These are phyloP conservation scores for Himantopus leucocephalus DNA, from an alignment of 2,113 vertebrate species.

Conservation along the genomic window DNA sequence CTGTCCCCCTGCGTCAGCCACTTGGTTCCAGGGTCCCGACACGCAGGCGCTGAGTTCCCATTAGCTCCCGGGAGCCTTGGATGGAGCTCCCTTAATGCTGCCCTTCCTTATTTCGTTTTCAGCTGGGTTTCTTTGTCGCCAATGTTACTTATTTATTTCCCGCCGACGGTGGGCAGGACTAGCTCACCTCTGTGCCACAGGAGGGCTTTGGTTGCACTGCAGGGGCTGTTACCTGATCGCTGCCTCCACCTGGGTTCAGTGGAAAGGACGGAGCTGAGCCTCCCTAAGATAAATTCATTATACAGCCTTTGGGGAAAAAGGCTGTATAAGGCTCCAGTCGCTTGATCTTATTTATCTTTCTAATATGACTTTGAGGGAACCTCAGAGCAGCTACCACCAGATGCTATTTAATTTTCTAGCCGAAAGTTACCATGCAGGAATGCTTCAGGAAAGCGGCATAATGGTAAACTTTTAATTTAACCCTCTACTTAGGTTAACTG, in stretches of 20 bases:
- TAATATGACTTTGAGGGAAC: not conserved
- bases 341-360: not conserved
- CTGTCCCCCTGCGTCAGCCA: not conserved
- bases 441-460: not conserved
- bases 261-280: not conserved
- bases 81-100: not conserved
- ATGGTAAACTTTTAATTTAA: not conserved
- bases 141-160: not conserved
- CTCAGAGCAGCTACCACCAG: not conserved
- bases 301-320: not conserved
- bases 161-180: not conserved
- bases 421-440: not conserved
- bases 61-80: not conserved
- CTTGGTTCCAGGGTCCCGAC: not conserved
- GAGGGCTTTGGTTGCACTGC: not conserved
- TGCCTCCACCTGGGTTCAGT: not conserved
- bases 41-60: rapidly evolving
- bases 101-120: not conserved
- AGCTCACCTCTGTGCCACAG: not conserved
- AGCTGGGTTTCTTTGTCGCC: not conserved
- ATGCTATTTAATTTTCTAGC: not conserved
- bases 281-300: not conserved
- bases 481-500: not conserved
- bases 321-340: not conserved
- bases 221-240: not conserved